phyloP scores from a whole-genome alignment of 2,888 invertebrate genomes.

The Drosophila setosimentum region DNA sequence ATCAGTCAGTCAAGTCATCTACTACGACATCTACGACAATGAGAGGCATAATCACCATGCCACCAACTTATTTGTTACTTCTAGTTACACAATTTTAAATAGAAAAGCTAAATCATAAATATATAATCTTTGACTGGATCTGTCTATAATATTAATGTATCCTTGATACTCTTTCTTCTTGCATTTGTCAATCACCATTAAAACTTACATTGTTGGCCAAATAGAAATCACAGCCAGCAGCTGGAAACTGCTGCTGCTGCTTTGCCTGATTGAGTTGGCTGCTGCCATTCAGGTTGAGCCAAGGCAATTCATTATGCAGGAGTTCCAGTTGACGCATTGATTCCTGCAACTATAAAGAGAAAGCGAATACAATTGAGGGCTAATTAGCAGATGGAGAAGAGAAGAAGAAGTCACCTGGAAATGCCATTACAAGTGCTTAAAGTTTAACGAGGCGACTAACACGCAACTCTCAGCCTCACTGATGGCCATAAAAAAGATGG shows the following conservation, averaged over 20 bases:
- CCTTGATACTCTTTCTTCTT: background rate
- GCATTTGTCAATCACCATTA: background rate
- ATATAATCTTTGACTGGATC: background rate
- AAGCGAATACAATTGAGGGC: slow-evolving; percentile 32
- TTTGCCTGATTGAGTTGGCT: slow-evolving; percentile 5
- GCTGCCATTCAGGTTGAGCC: slow-evolving; percentile 28
- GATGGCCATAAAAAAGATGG: slow-evolving; percentile 40
- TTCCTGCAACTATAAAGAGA: slow-evolving; percentile 60
- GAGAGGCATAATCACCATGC: background rate
- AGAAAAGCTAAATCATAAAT: too few species aligned
- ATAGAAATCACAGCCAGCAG: slow-evolving; percentile 81
- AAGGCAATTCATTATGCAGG: slow-evolving; percentile 43
- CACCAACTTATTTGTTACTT: background rate
- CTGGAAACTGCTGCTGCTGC: slow-evolving; percentile 7
- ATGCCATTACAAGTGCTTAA: slow-evolving; percentile 29
- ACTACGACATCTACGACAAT: background rate
- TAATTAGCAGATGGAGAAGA: slow-evolving; percentile 55
- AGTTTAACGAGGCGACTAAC: slow-evolving; percentile 34
- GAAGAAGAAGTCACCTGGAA: slow-evolving; percentile 21
- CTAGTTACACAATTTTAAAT: background rate
- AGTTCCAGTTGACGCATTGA: slow-evolving; percentile 65
- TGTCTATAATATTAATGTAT: background rate
- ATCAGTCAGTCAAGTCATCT: background rate
- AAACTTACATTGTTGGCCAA: slow-evolving; percentile 84
- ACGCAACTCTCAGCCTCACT: slow-evolving; percentile 35